These are phyloP conservation scores for Hippocampus barbouri DNA, from an alignment of 2,113 vertebrate species.

Conservation along the genomic window DNA sequence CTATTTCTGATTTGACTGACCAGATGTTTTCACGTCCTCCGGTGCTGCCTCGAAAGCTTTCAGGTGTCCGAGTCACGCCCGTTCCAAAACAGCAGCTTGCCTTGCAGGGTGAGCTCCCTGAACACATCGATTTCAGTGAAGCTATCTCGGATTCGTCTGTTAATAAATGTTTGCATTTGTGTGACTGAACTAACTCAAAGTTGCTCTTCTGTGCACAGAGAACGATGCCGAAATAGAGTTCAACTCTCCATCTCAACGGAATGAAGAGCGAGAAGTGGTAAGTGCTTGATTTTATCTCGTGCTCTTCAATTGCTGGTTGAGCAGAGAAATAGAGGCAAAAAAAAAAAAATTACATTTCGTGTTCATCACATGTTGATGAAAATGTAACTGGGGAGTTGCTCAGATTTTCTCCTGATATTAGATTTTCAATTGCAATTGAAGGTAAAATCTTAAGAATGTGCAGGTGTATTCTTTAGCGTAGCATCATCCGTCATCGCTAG, in stretches of 20 bases:
- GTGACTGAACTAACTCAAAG: background rate
- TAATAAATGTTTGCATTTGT: background rate
- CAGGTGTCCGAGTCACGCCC: constrained; percentile 44
- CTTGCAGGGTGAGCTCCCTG: background rate
- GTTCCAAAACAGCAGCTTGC: constrained; percentile 13
- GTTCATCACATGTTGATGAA: too few species aligned
- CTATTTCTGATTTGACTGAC: constrained; percentile 9
- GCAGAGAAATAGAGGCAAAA: background rate
- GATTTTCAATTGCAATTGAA: too few species aligned
- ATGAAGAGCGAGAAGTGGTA: constrained; percentile 75
- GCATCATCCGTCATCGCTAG: too few species aligned
- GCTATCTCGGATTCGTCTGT: constrained; percentile 25
- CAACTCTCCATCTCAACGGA: constrained; percentile 17
- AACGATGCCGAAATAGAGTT: constrained; percentile 27
- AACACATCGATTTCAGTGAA: background rate
- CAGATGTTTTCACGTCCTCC: constrained; percentile 49
- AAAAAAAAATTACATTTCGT: too few species aligned
- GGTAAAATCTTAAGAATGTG: too few species aligned
- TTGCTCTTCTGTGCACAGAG: constrained; percentile 39
- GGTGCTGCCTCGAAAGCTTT: constrained; percentile 34
- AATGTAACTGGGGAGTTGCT: background rate
- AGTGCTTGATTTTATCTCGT: background rate
- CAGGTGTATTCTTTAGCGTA: too few species aligned
- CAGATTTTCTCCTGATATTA: background rate
- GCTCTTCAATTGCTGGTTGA: background rate